A percentile compares a stretch with the other conserved stretches of the same genome.
phyloP scores from a whole-genome alignment of 2,888 invertebrate genomes.

The Pinctada fucata region DNA sequence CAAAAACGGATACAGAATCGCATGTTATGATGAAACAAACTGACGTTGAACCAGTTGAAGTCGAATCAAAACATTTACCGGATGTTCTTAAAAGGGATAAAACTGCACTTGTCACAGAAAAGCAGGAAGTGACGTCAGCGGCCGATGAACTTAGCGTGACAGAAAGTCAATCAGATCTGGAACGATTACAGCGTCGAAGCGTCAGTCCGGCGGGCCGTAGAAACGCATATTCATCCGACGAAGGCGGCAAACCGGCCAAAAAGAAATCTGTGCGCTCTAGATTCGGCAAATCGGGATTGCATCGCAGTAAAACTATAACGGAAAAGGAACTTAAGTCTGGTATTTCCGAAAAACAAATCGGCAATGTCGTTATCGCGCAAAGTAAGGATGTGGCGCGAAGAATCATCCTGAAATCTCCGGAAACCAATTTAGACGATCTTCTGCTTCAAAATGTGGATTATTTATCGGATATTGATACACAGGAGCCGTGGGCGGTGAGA shows the following conservation, averaged over 20 bases:
- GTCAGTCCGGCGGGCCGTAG: not conserved
- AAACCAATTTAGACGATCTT: slow-evolving; percentile 36
- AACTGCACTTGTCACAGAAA: too few species aligned
- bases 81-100: too few species aligned
- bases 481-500: slow-evolving; percentile 21
- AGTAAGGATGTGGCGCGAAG: slow-evolving; percentile 15
- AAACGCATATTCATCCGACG: slow-evolving; percentile 1
- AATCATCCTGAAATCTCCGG: slow-evolving; percentile 28
- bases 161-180: too few species aligned
- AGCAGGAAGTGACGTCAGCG: too few species aligned
- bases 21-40: too few species aligned
- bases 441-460: slow-evolving; percentile 40
- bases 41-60: too few species aligned
- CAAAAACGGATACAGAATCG: too few species aligned
- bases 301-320: slow-evolving; percentile 36
- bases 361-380: not conserved
- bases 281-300: slow-evolving; percentile 11
- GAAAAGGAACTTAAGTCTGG: slow-evolving; percentile 22
- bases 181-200: not conserved
- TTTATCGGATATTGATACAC: slow-evolving; percentile 36
- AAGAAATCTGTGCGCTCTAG: slow-evolving; percentile 5
- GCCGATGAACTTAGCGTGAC: too few species aligned
- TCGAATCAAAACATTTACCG: too few species aligned
- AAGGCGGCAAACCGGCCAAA: slow-evolving; percentile 13
- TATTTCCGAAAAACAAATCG: not conserved